These are phyloP conservation scores for Epiblema foenella DNA, from an alignment of 2,888 invertebrate species.

Conservation along the genomic window DNA sequence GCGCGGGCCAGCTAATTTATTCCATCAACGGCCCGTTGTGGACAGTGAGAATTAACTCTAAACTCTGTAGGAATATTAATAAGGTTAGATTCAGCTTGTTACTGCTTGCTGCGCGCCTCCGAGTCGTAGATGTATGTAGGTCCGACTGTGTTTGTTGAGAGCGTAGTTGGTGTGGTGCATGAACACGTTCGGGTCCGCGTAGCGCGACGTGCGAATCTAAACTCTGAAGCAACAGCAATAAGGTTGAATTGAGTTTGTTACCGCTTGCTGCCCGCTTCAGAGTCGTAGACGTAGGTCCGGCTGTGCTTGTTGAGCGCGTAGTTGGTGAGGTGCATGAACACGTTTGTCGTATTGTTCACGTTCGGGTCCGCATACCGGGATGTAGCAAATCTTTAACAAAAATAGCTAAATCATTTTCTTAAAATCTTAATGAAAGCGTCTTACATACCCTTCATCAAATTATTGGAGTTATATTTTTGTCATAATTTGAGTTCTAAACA, in stretches of 20 bases:
- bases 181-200: conserved; percentile 92
- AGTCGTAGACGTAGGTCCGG: conserved; percentile 92
- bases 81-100: conserved; percentile 42
- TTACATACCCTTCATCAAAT: too few relatives aligned
- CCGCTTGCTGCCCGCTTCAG: conserved; percentile 95
- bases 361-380: conserved; percentile 94
- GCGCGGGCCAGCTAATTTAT: too few relatives aligned
- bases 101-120: conserved; percentile 95
- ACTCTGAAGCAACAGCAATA: neutral
- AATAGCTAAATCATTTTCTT: too few relatives aligned
- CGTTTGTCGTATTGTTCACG: conserved; percentile 91
- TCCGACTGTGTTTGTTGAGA: conserved; percentile 95
- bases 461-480: too few relatives aligned
- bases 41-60: too few relatives aligned
- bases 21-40: too few relatives aligned
- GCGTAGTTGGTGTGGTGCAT: conserved; percentile 98
- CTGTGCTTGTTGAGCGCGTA: conserved; percentile 97
- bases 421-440: too few relatives aligned
- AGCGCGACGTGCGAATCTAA: conserved; percentile 87
- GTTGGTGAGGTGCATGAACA: conserved; percentile 97
- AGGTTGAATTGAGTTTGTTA: conserved; percentile 56
- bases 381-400: conserved; percentile 90
- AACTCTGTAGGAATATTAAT: neutral
- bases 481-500: too few relatives aligned
- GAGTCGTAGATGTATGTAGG: conserved; percentile 93